Evolutionary conservation across 1,140 invertebrate species (phyloP).

Genomic region (Lethocerus indicus): DNA sequence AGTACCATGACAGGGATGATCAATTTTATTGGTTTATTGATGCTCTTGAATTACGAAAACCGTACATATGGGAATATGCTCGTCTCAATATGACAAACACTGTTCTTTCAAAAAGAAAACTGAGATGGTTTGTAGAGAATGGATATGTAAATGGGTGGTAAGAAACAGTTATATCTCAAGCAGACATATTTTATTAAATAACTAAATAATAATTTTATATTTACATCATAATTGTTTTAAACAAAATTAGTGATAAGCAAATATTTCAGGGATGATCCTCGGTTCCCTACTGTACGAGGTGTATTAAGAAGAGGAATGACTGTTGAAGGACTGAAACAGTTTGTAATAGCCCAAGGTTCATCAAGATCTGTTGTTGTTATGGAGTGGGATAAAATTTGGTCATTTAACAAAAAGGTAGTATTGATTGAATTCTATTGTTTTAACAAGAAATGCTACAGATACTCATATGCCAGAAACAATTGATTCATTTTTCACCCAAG

Average conservation of each 20-base stretch:
- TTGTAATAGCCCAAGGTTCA: constrained; percentile 98
- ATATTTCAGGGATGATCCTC: constrained; percentile 76
- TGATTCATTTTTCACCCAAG: background rate
- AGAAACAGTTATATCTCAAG: constrained; percentile 19
- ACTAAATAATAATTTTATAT: too few species aligned
- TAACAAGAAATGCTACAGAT: too few species aligned
- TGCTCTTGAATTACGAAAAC: constrained; percentile 68
- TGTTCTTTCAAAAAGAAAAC: constrained; percentile 89
- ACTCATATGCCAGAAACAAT: too few species aligned
- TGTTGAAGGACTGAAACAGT: constrained; percentile 90
- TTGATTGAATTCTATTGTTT: too few species aligned
- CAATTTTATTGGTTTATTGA: constrained; percentile 97
- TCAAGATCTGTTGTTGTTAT: constrained; percentile 94
- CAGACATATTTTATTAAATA: background rate
- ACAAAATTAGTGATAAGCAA: background rate
- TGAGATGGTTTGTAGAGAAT: constrained; percentile 94
- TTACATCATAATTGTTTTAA: constrained; percentile 3
- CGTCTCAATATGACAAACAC: constrained; percentile 95
- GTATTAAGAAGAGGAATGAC: constrained; percentile 92
- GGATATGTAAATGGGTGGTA: constrained; percentile 91
- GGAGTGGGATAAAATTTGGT: constrained; percentile 99
- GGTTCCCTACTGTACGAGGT: constrained; percentile 95
- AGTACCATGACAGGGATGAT: constrained; percentile 94
- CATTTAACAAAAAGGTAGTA: constrained; percentile 94
- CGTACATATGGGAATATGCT: constrained; percentile 87